phyloP scores from a whole-genome alignment of 1,140 invertebrate species.

The Orius insidiosus region DNA sequence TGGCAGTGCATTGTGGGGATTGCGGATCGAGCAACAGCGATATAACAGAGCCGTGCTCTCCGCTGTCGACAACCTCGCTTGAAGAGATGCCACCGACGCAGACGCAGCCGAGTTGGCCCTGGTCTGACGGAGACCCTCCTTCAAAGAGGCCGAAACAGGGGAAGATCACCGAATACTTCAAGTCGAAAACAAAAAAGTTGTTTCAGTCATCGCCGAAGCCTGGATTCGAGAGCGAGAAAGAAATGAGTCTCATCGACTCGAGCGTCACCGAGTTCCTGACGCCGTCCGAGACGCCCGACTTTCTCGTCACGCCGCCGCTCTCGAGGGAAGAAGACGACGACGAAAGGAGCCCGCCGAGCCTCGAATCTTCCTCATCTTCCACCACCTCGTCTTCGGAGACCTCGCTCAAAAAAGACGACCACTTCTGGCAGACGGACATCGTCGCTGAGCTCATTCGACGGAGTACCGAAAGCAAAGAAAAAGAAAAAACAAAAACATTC shows the following conservation, averaged over 20 bases:
- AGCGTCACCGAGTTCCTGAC: slow-evolving; percentile 2
- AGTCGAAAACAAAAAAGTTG: slow-evolving; percentile 46
- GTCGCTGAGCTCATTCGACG: too few relatives aligned
- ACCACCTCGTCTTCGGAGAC: background rate
- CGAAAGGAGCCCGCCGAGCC: background rate
- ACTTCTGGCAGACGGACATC: too few relatives aligned
- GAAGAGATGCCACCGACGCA: slow-evolving; percentile 32
- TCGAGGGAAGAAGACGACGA: background rate
- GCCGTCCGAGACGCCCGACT: background rate
- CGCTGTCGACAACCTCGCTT: slow-evolving; percentile 36
- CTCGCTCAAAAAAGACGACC: background rate
- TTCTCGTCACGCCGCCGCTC: background rate
- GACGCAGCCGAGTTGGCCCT: slow-evolving; percentile 26
- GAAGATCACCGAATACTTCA: slow-evolving; percentile 67
- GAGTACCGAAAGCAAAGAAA: too few relatives aligned
- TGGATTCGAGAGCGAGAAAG: slow-evolving; percentile 14
- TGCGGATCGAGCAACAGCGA: slow-evolving; percentile 43
- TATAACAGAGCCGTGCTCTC: slow-evolving; percentile 63
- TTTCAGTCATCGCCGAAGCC: too few relatives aligned
- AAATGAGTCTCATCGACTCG: background rate
- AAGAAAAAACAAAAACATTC: slow-evolving; percentile 26
- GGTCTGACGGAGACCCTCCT: slow-evolving; percentile 21
- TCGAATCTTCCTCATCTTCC: too few relatives aligned
- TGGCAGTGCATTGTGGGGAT: slow-evolving; percentile 46
- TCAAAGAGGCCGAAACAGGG: slow-evolving; percentile 30